These are phyloP conservation scores for Chrysemys picta DNA, from an alignment of 2,113 vertebrate genomes.

Conservation along the genomic window DNA sequence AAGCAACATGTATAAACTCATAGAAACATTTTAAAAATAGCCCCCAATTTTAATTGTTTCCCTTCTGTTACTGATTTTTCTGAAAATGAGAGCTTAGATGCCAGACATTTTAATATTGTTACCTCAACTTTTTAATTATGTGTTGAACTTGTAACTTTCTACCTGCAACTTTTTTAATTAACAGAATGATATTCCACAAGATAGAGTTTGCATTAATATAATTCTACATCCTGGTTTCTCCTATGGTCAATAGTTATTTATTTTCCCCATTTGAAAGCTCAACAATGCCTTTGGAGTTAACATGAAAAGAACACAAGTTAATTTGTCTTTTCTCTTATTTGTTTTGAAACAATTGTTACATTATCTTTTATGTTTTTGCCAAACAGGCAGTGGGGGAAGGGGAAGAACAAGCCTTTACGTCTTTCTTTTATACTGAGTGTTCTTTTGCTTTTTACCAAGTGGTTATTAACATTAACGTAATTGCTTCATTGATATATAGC, in stretches of 20 bases:
- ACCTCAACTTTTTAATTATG: neutral
- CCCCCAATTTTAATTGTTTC: neutral
- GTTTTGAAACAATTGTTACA: constrained; percentile 65
- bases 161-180: neutral
- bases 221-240: neutral
- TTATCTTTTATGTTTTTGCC: constrained; percentile 57
- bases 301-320: constrained; percentile 72
- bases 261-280: constrained; percentile 62
- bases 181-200: neutral
- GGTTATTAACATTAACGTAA: constrained; percentile 51
- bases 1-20: neutral
- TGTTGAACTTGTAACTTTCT: constrained; percentile 12
- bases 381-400: constrained; percentile 36
- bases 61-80: neutral
- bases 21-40: neutral
- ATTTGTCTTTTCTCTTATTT: constrained; percentile 67
- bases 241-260: constrained; percentile 41
- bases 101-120: neutral
- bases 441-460: constrained; percentile 37
- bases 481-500: neutral
- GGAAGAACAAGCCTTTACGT: constrained; percentile 61
- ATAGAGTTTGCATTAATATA: neutral
- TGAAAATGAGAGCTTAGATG: neutral
- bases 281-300: constrained; percentile 51
- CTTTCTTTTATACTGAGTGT: constrained; percentile 28